Percentiles rank a stretch among this genome's conserved stretches.
Conservation (phyloP, 2,888 invertebrate genomes). For the Thelaira solivaga region DNA sequence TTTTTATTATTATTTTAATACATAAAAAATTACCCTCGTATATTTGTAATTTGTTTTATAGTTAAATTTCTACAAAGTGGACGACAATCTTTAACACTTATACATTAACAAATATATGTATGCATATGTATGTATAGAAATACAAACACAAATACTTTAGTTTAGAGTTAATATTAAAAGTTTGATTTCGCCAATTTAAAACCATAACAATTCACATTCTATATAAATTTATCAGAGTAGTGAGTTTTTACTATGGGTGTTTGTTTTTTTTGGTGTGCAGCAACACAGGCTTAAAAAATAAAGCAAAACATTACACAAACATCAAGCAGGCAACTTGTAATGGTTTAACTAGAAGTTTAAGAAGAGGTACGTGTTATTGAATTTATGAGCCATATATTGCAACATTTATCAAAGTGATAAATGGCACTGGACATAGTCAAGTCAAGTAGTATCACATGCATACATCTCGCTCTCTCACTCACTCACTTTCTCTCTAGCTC, state of each 20-base stretch:
- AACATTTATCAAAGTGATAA: constrained; percentile 68
- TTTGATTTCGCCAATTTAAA: constrained; percentile 60
- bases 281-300: constrained; percentile 19
- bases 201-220: constrained; percentile 61
- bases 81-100: constrained; percentile 49
- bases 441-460: constrained; percentile 61
- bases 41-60: constrained; percentile 37
- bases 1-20: too few species aligned
- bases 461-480: background rate
- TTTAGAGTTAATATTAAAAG: constrained; percentile 47
- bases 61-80: constrained; percentile 58
- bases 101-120: constrained; percentile 10
- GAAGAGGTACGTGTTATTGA: constrained; percentile 64
- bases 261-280: constrained; percentile 10
- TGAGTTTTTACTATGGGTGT: constrained; percentile 41
- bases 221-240: constrained; percentile 46
- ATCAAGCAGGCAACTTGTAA: constrained; percentile 27
- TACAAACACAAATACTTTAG: constrained; percentile 15
- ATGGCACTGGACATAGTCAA: constrained; percentile 63
- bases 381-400: constrained; percentile 65
- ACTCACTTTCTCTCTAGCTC: background rate
- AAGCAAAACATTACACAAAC: constrained; percentile 1
- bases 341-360: constrained; percentile 38
- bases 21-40: background rate
- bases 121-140: constrained; percentile 17